phyloP scores from a whole-genome alignment of 1,140 invertebrate species.

The Steinernema khuongi region DNA sequence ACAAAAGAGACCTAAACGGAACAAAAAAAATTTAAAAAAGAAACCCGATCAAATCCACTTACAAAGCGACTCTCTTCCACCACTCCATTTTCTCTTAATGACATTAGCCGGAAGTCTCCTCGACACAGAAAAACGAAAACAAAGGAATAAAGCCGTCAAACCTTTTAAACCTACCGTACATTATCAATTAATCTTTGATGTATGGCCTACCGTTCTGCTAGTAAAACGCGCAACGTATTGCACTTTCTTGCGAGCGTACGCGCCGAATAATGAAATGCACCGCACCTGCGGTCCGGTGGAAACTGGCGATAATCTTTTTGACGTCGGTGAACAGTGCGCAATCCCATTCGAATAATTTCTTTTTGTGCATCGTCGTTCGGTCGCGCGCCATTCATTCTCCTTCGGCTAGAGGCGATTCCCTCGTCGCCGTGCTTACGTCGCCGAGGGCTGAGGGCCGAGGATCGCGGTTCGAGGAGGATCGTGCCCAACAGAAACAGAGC shows the following conservation, averaged over 20 bases:
- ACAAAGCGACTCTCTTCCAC: no score
- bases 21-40: no score
- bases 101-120: no score
- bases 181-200: not conserved
- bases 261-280: not conserved
- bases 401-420: no score
- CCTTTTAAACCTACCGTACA: no score
- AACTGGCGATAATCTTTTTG: constrained; percentile 2
- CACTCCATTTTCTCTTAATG: no score
- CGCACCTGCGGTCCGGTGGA: not conserved
- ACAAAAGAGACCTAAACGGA: no score
- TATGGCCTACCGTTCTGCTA: not conserved
- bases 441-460: no score
- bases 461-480: not conserved
- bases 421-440: no score
- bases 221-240: not conserved
- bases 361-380: not conserved
- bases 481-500: not conserved
- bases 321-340: not conserved
- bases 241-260: not conserved
- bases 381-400: not conserved
- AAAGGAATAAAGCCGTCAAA: no score
- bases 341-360: constrained; percentile 9
- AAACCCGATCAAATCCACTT: no score
- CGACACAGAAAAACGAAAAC: no score